phyloP scores from a whole-genome alignment of 2,797 vertebrate species.

The Tragelaphus eurycerus region DNA sequence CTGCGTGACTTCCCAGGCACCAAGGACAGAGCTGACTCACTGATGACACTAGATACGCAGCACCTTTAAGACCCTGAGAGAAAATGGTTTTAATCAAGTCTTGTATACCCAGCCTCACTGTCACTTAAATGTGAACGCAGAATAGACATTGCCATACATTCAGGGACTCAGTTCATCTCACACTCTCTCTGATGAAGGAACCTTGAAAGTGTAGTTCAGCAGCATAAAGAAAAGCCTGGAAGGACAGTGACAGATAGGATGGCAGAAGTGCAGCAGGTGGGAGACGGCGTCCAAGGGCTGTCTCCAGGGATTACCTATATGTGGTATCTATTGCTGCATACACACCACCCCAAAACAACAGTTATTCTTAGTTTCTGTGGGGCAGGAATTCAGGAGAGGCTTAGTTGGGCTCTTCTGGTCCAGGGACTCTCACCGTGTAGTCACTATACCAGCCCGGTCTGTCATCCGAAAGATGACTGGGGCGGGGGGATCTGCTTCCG shows the following conservation, averaged over 20 bases:
- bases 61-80: not conserved
- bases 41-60: not conserved
- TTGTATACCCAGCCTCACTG: not conserved
- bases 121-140: not conserved
- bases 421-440: not conserved
- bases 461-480: not conserved
- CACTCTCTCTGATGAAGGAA: not conserved
- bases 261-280: not conserved
- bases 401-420: not conserved
- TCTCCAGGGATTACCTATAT: not conserved
- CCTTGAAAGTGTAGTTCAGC: not conserved
- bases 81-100: not conserved
- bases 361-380: not conserved
- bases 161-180: not conserved
- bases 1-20: not conserved
- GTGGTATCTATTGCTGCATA: not conserved
- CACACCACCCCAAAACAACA: not conserved
- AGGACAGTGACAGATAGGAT: accelerated
- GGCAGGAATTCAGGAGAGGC: not conserved
- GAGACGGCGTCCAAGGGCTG: accelerated
- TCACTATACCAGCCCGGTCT: not conserved
- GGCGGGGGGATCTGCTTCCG: not conserved
- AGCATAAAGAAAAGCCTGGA: not conserved
- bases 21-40: not conserved
- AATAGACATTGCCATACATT: not conserved